These are phyloP conservation scores for Idaea dimidiata DNA, from an alignment of 2,888 invertebrate genomes.

Conservation along the genomic window DNA sequence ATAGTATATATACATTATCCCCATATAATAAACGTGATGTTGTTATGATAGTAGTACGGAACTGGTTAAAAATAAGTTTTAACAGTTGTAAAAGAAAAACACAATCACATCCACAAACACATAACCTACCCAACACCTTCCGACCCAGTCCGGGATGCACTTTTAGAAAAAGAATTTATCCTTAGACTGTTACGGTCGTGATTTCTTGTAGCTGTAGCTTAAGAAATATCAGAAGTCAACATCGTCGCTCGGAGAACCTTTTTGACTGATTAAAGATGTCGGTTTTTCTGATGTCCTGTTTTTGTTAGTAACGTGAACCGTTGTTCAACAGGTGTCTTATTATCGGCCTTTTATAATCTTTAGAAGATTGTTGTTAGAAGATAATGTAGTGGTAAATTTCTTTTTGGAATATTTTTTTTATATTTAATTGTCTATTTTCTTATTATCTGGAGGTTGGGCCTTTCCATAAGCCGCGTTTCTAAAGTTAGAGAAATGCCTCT, in stretches of 20 bases:
- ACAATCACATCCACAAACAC: no score
- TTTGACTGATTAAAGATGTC: conserved; percentile 25
- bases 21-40: no score
- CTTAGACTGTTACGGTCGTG: conserved; percentile 14
- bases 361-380: conserved; percentile 3
- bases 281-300: background rate
- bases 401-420: background rate
- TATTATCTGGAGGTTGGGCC: background rate
- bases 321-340: background rate
- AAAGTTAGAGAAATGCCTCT: no score
- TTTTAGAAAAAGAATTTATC: no score
- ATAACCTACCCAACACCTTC: no score
- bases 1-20: no score
- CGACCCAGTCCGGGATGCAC: no score
- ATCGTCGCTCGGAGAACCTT: conserved; percentile 16
- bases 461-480: no score
- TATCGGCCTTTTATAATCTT: background rate
- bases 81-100: no score
- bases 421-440: background rate
- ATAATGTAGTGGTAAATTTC: background rate
- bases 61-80: no score
- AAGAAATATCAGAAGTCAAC: conserved; percentile 9
- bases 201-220: conserved; percentile 1
- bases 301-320: background rate
- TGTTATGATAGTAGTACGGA: no score